Evolutionary conservation across 2,797 vertebrate genomes (phyloP).

Genomic region (Phoebastria nigripes): DNA sequence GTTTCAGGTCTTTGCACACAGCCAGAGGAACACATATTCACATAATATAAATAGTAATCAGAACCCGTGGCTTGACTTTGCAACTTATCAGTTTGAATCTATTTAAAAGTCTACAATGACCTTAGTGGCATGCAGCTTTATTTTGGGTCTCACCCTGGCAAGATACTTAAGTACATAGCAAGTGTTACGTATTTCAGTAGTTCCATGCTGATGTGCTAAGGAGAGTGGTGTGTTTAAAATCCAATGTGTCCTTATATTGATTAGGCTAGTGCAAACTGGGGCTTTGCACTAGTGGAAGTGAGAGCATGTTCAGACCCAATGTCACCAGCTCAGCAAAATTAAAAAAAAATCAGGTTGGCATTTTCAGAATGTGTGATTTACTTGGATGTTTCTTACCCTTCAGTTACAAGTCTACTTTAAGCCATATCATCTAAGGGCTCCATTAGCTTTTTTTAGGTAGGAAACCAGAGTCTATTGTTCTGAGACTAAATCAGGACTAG

Average conservation of each 20-base stretch:
- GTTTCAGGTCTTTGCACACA: background rate
- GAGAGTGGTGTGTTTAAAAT: background rate
- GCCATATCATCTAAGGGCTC: background rate
- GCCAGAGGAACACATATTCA: background rate
- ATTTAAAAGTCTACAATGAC: background rate
- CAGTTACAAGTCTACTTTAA: background rate
- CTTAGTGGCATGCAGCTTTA: background rate
- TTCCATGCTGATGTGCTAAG: background rate
- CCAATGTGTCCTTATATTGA: background rate
- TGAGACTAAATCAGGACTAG: conserved; percentile 27
- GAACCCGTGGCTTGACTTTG: background rate
- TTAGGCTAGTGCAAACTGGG: background rate
- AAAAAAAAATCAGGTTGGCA: background rate
- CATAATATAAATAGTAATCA: accelerated
- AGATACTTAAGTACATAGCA: background rate
- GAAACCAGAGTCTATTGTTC: conserved; percentile 5
- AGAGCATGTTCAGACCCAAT: background rate
- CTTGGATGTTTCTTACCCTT: conserved; percentile 2
- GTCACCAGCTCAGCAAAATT: background rate
- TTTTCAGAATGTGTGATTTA: background rate
- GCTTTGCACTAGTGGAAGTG: background rate
- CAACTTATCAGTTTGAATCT: background rate
- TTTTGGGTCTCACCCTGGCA: background rate
- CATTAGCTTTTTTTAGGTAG: background rate
- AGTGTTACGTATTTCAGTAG: background rate